Conservation (phyloP, 2,797 vertebrate species). For the Labeo calbasu region DNA sequence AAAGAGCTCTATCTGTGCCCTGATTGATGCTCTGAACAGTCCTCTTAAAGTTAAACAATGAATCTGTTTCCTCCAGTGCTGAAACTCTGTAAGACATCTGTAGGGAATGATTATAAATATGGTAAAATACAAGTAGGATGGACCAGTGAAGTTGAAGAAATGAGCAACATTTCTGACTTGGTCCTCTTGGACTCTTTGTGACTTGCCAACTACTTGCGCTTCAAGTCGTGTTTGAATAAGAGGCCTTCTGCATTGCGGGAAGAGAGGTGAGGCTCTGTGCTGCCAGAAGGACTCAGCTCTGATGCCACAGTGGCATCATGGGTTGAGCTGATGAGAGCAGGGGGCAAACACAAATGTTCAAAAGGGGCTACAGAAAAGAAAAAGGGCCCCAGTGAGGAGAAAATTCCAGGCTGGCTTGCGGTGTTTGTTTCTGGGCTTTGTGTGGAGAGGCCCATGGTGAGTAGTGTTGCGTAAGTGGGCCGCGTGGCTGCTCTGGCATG, state of each 20-base stretch:
- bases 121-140: conserved; percentile 15
- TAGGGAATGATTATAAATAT: conserved; percentile 27
- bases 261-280: conserved; percentile 18
- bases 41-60: conserved; percentile 52
- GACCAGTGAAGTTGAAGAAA: conserved; percentile 31
- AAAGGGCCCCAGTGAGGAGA: conserved; percentile 62
- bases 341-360: conserved; percentile 56
- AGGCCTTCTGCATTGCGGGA: conserved; percentile 27
- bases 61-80: conserved; percentile 49
- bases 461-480: conserved; percentile 70
- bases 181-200: conserved; percentile 16
- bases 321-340: conserved; percentile 52
- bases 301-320: conserved; percentile 45
- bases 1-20: conserved; percentile 44
- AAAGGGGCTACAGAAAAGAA: conserved; percentile 56
- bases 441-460: conserved; percentile 62
- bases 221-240: conserved; percentile 26
- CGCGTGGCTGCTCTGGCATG: conserved; percentile 76
- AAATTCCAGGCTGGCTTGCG: conserved; percentile 67
- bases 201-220: conserved; percentile 25
- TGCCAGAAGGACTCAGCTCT: conserved; percentile 40
- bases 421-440: conserved; percentile 73
- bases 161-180: conserved; percentile 29
- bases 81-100: conserved; percentile 14
- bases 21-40: conserved; percentile 36